A percentile compares a stretch with the other conserved stretches of the same genome.
These are phyloP conservation scores for Synanceia verrucosa DNA, from an alignment of 2,797 vertebrate genomes.

Conservation along the genomic window DNA sequence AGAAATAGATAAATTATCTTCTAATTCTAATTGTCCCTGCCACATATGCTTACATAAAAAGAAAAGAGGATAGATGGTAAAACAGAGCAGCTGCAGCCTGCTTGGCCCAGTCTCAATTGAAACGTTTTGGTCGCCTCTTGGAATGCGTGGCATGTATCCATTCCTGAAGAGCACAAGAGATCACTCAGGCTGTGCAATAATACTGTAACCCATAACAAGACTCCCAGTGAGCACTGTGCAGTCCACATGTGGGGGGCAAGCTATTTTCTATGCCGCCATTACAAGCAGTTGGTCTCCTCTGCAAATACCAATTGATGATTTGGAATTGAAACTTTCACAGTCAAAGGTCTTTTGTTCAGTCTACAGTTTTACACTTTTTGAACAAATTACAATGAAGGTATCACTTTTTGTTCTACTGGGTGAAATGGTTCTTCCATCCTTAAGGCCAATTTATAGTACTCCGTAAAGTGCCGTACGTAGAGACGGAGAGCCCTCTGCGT, in stretches of 20 bases:
- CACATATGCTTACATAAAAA: neutral
- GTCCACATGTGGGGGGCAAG: neutral
- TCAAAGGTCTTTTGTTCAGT: neutral
- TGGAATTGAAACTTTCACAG: neutral
- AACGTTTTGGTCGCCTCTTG: slow-evolving; percentile 50
- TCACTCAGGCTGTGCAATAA: slow-evolving; percentile 43
- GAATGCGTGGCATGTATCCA: slow-evolving; percentile 71
- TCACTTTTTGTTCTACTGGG: neutral
- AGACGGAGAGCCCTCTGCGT: too few relatives aligned
- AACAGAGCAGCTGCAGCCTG: slow-evolving; percentile 29
- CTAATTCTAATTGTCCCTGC: neutral
- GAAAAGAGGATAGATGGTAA: neutral
- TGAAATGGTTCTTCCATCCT: neutral
- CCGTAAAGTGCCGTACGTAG: too few relatives aligned
- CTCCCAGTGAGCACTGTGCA: neutral
- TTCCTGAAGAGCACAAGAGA: slow-evolving; percentile 68
- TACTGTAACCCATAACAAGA: slow-evolving; percentile 46
- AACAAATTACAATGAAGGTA: neutral
- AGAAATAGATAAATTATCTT: neutral
- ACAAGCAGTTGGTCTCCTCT: slow-evolving; percentile 2
- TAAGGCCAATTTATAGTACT: too few relatives aligned
- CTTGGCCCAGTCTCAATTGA: slow-evolving; percentile 47
- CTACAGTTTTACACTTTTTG: neutral
- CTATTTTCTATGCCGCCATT: neutral
- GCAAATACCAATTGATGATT: slow-evolving; percentile 6